Base-by-base conservation (phyloP, 2,888 invertebrate species). In the Philereme vetulata region DNA sequence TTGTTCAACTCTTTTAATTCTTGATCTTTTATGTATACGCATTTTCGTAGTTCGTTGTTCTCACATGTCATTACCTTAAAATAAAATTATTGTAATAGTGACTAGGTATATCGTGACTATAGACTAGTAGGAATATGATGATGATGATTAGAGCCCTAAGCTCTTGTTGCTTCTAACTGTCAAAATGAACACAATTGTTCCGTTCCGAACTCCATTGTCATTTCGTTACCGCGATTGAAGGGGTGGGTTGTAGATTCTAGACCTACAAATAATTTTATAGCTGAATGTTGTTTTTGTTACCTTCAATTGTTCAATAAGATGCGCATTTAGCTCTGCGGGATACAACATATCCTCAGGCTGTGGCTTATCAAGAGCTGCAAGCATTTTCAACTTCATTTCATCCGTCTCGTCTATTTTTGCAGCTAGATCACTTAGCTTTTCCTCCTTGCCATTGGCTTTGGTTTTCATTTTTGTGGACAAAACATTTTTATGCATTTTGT, bases 301-400 rank as follows among this genome's bases (percentile, higher is more conserved):
- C 84, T 93, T 91, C 42, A 95, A 84, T 74, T 94, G 93, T 64
- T 93, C 93, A 65, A 93, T 89, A 51, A 95, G 81, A 81, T 93
- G 94, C 38, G 86, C 85, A 77, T 94, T 94, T n/a, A 94, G 72
- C 76, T 95, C 94, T 43, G 93, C 87, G 0, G 94, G 94, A 76
- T 94, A 94, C 43, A 94, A 73, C 36, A 91, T 75, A 74, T 93
- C 92, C 9, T 90, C 89, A 8, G 88, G 74, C 4, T 88, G 87
- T 1, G 87, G 82, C 43, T 84, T 86, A 11, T 84, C 87, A 9
- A 88, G 68, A 4, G 77, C 80, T 5, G 81, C 85, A 10, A 92
- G 70, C 87, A 92, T 87, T 80, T 90, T 92, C 0, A 92, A 67
- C 67, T 92, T 92, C 90, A 91, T 91, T 71, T 92, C 92, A 60